These are phyloP conservation scores for Amphiduros pacificus DNA, from an alignment of 2,888 invertebrate genomes.

Conservation along the genomic window DNA sequence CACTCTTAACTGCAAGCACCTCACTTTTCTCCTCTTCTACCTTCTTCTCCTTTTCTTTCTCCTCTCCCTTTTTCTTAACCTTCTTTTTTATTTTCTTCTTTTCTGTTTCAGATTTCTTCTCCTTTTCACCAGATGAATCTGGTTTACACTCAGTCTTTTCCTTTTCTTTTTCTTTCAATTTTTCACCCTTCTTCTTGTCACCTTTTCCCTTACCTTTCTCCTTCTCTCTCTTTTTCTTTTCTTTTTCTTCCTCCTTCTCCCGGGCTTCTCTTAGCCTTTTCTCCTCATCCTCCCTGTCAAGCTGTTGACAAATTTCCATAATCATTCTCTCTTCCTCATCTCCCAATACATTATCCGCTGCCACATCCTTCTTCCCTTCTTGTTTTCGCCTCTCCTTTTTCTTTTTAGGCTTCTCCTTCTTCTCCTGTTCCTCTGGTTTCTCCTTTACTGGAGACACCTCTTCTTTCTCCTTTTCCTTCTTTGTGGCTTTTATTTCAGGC, in stretches of 20 bases:
- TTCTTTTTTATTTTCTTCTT: conserved; percentile 21
- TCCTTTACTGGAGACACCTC: not conserved
- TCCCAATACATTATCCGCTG: not conserved
- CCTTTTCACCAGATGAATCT: conserved; percentile 1
- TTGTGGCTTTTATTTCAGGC: not conserved
- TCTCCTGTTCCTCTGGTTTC: not conserved
- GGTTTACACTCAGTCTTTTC: not conserved
- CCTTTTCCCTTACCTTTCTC: not conserved
- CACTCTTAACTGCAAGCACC: not conserved
- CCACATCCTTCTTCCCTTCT: not conserved
- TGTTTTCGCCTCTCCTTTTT: not conserved
- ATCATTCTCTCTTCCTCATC: not conserved
- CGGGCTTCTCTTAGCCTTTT: not conserved
- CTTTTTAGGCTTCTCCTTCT: not conserved
- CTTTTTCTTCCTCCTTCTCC: conserved; percentile 6
- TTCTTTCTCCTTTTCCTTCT: not conserved
- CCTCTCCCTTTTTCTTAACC: conserved; percentile 7
- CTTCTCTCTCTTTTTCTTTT: not conserved
- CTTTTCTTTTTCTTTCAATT: conserved; percentile 1
- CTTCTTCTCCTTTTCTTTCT: conserved; percentile 2
- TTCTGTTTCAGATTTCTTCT: conserved; percentile 4
- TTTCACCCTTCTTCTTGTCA: conserved; percentile 5
- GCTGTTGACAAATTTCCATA: not conserved
- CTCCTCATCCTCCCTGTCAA: not conserved
- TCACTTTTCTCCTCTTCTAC: not conserved